Evolutionary conservation across 2,888 invertebrate genomes (phyloP).

Genomic region (Torymus auratus): DNA sequence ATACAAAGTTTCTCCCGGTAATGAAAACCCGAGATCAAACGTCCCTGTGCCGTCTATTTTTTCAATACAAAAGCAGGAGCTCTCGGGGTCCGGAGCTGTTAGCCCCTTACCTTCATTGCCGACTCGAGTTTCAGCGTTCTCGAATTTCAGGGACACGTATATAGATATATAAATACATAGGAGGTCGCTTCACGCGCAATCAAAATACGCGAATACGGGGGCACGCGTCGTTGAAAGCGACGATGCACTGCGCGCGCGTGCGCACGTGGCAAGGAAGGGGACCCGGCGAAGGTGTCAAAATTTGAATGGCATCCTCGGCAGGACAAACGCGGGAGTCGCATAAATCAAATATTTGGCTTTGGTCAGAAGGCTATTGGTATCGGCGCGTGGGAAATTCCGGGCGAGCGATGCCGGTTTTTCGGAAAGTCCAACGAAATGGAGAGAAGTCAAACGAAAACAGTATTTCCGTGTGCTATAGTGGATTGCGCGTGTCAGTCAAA

Average conservation of each 20-base stretch:
- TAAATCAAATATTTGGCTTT: slow-evolving; percentile 46
- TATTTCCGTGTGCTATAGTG: not conserved
- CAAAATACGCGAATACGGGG: slow-evolving; percentile 22
- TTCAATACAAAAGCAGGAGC: not conserved
- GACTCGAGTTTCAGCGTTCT: slow-evolving; percentile 47
- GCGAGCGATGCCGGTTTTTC: not conserved
- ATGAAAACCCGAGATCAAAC: slow-evolving; percentile 17
- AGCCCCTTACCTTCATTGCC: slow-evolving; percentile 20
- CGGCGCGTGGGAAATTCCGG: slow-evolving; percentile 6
- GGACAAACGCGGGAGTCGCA: not conserved
- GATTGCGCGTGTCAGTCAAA: not conserved
- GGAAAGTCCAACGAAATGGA: slow-evolving; percentile 20
- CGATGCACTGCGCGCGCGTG: not conserved
- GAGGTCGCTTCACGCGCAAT: not conserved
- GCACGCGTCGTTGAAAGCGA: not conserved
- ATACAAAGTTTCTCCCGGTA: not conserved
- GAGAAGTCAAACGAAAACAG: slow-evolving; percentile 18
- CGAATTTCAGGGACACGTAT: slow-evolving; percentile 16
- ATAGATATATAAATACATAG: not conserved
- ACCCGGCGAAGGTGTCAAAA: slow-evolving; percentile 37
- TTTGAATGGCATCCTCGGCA: slow-evolving; percentile 19
- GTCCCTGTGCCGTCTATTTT: no score
- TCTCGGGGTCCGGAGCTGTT: slow-evolving; percentile 13
- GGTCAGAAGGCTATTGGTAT: slow-evolving; percentile 4
- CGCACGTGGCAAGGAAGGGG: not conserved